Conservation (phyloP, 2,797 vertebrate genomes). For the Tokudaia tokunoshimensis region DNA sequence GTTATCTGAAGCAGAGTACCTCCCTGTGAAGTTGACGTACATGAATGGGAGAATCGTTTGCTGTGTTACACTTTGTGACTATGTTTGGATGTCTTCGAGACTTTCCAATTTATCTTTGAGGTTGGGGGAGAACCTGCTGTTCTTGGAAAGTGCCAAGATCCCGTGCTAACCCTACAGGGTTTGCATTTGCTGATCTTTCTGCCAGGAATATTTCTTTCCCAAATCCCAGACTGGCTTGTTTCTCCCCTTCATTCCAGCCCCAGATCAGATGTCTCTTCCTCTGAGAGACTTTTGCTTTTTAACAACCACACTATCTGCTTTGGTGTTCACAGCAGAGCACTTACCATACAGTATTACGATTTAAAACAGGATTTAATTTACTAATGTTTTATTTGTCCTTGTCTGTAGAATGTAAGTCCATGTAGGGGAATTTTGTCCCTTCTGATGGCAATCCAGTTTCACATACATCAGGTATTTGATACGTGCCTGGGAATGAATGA, state of each 20-base stretch:
- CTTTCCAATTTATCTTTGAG: slow-evolving; percentile 31
- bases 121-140: not conserved
- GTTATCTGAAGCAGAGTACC: not conserved
- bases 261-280: slow-evolving; percentile 25
- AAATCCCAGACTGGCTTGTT: not conserved
- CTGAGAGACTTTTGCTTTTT: not conserved
- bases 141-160: slow-evolving; percentile 48
- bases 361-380: not conserved
- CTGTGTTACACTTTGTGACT: not conserved
- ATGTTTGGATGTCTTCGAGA: not conserved
- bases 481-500: slow-evolving; percentile 23
- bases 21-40: not conserved
- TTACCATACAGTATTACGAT: not conserved
- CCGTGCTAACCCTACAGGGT: not conserved
- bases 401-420: not conserved
- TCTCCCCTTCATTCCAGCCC: not conserved
- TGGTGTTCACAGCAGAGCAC: not conserved
- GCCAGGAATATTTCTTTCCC: slow-evolving; percentile 7
- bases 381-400: not conserved
- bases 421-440: not conserved
- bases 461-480: not conserved
- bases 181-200: not conserved
- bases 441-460: not conserved
- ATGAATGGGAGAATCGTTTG: not conserved
- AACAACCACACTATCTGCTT: not conserved